phyloP scores from a whole-genome alignment of 2,113 vertebrate species.

The Platysternon megacephalum region DNA sequence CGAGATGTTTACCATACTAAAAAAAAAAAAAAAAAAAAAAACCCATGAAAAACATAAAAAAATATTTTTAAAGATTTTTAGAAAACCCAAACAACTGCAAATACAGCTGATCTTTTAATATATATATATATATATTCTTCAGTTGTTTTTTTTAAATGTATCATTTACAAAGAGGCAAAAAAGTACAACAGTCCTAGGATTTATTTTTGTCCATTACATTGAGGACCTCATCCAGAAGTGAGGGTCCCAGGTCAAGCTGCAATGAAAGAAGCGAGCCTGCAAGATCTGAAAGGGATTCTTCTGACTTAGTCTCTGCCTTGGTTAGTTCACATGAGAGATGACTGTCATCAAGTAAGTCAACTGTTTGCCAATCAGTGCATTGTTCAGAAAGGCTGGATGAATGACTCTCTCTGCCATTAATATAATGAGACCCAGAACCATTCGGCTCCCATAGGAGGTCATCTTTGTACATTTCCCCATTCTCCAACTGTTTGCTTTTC shows the following conservation, averaged over 20 bases:
- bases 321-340: slow-evolving; percentile 81
- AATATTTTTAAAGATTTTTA: slow-evolving; percentile 74
- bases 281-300: slow-evolving; percentile 90
- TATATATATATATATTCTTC: slow-evolving; percentile 67
- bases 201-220: slow-evolving; percentile 97
- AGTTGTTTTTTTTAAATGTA: slow-evolving; percentile 54
- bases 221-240: slow-evolving; percentile 97
- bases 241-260: slow-evolving; percentile 96
- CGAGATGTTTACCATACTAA: slow-evolving; percentile 59
- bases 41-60: slow-evolving; percentile 71
- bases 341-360: slow-evolving; percentile 88
- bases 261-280: slow-evolving; percentile 92
- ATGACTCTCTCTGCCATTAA: slow-evolving; percentile 83
- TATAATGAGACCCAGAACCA: slow-evolving; percentile 76
- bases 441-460: slow-evolving; percentile 81
- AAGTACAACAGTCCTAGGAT: slow-evolving; percentile 60
- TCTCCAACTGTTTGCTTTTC: slow-evolving; percentile 77
- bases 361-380: slow-evolving; percentile 88
- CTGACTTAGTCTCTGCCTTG: slow-evolving; percentile 86
- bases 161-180: slow-evolving; percentile 12
- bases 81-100: slow-evolving; percentile 72
- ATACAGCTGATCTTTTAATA: slow-evolving; percentile 53
- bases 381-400: slow-evolving; percentile 85
- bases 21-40: not conserved
- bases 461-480: slow-evolving; percentile 79